Evolutionary conservation across 1,140 invertebrate genomes (phyloP).

Genomic region (Thaumatotibia leucotreta): DNA sequence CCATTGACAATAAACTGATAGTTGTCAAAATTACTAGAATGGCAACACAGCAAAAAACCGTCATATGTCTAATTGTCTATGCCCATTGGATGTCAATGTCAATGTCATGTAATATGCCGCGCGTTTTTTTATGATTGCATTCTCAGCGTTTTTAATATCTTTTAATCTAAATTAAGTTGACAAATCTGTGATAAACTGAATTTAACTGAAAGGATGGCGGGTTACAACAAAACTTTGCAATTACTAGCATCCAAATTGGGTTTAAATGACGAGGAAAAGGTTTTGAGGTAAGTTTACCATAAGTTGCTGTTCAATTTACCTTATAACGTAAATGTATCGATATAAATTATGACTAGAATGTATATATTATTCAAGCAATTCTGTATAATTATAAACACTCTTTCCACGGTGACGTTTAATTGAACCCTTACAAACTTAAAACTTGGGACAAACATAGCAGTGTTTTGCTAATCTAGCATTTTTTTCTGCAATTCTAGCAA

Average conservation of each 20-base stretch:
- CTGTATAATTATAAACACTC: background rate
- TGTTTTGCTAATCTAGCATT: background rate
- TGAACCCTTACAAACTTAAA: background rate
- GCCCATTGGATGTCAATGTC: background rate
- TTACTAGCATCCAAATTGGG: slow-evolving; percentile 56
- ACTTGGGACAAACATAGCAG: background rate
- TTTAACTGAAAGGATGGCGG: background rate
- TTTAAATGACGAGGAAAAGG: slow-evolving; percentile 51
- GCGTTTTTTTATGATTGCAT: background rate
- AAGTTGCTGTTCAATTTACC: too few relatives aligned
- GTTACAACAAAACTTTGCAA: slow-evolving; percentile 44
- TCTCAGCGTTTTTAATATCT: background rate
- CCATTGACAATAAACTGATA: background rate
- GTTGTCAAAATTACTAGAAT: slow-evolving; percentile 15
- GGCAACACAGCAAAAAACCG: slow-evolving; percentile 19
- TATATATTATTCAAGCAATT: background rate
- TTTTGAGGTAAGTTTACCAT: slow-evolving; percentile 43
- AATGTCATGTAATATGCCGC: background rate
- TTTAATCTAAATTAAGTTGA: background rate
- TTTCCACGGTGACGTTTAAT: background rate
- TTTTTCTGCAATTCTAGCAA: slow-evolving; percentile 34
- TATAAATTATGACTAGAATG: background rate
- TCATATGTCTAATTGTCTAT: background rate
- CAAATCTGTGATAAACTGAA: background rate
- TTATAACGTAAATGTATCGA: too few relatives aligned